Conservation (phyloP, 2,113 vertebrate species). For the Mellivora capensis region DNA sequence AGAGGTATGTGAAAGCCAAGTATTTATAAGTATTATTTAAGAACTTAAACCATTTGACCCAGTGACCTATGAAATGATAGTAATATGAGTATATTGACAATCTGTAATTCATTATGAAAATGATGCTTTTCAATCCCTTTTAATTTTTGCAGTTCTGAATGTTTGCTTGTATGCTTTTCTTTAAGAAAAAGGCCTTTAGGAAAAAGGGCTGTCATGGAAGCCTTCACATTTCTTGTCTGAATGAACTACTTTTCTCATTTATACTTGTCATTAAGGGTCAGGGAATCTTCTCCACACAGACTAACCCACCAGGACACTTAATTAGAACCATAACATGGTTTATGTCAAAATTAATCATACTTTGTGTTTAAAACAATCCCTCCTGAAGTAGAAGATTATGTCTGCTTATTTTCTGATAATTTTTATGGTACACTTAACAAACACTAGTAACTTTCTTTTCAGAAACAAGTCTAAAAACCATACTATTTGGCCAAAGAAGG, state of each 20-base stretch:
- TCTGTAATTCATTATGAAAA: background rate
- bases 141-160: constrained; percentile 1
- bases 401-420: background rate
- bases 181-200: background rate
- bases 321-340: constrained; percentile 62
- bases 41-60: background rate
- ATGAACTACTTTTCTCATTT: background rate
- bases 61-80: background rate
- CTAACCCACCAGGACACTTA: constrained; percentile 64
- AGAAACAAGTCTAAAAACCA: background rate
- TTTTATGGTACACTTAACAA: constrained; percentile 9
- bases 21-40: background rate
- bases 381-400: constrained; percentile 54
- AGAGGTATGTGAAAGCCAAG: background rate
- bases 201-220: background rate
- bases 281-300: constrained; percentile 5
- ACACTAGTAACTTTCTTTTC: background rate
- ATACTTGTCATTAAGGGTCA: constrained; percentile 53
- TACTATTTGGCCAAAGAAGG: background rate
- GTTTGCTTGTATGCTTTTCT: background rate
- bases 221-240: rapidly evolving
- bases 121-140: background rate
- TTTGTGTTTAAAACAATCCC: constrained; percentile 31
- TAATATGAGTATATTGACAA: background rate
- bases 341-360: constrained; percentile 73